Percentiles rank a stretch among this genome's conserved stretches.
These are phyloP conservation scores for Bothrops jararaca DNA, from an alignment of 2,113 vertebrate species.

Conservation along the genomic window DNA sequence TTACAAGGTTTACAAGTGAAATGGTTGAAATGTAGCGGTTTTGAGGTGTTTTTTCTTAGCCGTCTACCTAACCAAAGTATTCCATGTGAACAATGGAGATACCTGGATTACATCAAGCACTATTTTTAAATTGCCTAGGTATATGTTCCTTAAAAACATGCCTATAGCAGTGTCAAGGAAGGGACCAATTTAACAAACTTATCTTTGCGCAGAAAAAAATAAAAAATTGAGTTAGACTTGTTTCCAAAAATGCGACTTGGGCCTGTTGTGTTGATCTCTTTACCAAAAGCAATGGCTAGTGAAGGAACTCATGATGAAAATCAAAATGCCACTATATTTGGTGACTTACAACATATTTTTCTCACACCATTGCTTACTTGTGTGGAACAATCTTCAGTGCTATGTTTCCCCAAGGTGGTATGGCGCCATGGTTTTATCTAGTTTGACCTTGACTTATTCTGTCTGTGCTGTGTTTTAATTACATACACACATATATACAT, in stretches of 20 bases:
- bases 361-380: neutral
- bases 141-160: too few species aligned
- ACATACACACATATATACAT: too few species aligned
- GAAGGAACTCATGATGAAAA: neutral
- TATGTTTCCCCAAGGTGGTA: neutral
- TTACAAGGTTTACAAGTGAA: too few species aligned
- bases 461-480: neutral
- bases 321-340: neutral
- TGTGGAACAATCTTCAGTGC: neutral
- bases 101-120: neutral
- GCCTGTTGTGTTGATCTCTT: neutral
- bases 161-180: too few species aligned
- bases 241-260: neutral
- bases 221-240: too few species aligned
- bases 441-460: neutral
- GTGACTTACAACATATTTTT: neutral
- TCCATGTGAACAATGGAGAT: too few species aligned
- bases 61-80: too few species aligned
- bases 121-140: neutral
- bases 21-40: too few species aligned
- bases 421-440: neutral
- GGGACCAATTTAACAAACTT: too few species aligned
- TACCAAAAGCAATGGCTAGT: too few species aligned
- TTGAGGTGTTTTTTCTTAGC: too few species aligned
- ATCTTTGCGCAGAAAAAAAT: too few species aligned